Evolutionary conservation across 2,888 invertebrate genomes (phyloP), one percentile per base, ranked within the genome.

Genomic region (Calliphora vomitoria): DNA sequence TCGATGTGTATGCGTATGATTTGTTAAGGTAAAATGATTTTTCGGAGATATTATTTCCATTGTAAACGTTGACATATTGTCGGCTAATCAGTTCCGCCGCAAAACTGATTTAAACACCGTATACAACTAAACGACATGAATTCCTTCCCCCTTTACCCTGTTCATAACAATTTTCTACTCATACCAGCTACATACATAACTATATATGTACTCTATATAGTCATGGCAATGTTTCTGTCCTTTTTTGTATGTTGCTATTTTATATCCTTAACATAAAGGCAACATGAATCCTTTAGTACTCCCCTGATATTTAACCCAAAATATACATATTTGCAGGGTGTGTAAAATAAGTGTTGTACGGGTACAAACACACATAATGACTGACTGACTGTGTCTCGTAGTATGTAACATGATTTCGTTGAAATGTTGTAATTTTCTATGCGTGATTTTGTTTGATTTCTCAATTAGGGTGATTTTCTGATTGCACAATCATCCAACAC

Each of bases 11-110:
- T 25, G 69, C 79, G 68, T 53, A 35, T 74, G 66, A 87, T 82
- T 85, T 85, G 86, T 79, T 78, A 85, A 85, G 87, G 87, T 85
- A 79, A 82, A 83, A 72, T 80, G 62, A 85, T 86, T 85, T 88
- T 87, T 87, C 84, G 85, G 78, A 78, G 68, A 87, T 89, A 85
- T 86, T 88, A 87, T 87, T 88, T 87, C 66, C 58, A 82, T 88
- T 88, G 83, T 86, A 82, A 86, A 88, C 86, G 90, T 90, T 92
- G 92, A 92, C 92, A 92, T 93, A 92, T 92, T 92, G 92, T 92
- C 92, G 91, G 93, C 92, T 92, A 92, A 92, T 92, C 93, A 93
- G 92, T 92, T 93, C 93, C 92, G 93, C 92, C 91, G 91, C 93
- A 90, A 91, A 58, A 91, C 90, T 89, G 90, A 89, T 87, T 87